phyloP scores from a whole-genome alignment of 2,113 vertebrate genomes.

The Percina caprodes region DNA sequence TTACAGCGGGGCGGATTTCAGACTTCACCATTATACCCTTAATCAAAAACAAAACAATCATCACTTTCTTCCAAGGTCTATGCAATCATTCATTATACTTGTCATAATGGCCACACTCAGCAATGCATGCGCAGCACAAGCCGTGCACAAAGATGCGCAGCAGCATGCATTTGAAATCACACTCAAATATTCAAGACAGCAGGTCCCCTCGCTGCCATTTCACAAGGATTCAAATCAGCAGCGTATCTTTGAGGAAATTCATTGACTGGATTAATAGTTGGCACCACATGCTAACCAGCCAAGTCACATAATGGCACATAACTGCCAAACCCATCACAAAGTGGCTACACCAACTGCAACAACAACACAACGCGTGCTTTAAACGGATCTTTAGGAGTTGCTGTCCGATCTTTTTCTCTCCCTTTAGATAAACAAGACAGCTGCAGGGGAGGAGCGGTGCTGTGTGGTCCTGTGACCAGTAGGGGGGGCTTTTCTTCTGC shows the following conservation, averaged over 20 bases:
- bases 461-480: conserved; percentile 45
- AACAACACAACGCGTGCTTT: conserved; percentile 53
- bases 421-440: conserved; percentile 56
- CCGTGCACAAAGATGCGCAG: conserved; percentile 4
- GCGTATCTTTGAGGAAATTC: conserved; percentile 21
- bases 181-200: conserved; percentile 42
- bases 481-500: conserved; percentile 72
- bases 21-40: conserved; percentile 27
- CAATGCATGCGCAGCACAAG: conserved; percentile 23
- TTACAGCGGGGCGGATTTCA: conserved; percentile 38
- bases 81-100: conserved; percentile 40
- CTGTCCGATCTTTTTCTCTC: conserved; percentile 53
- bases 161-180: conserved; percentile 43
- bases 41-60: conserved; percentile 37
- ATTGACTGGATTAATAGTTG: conserved; percentile 49
- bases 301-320: conserved; percentile 39
- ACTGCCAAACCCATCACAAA: conserved; percentile 41
- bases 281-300: conserved; percentile 44
- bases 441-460: conserved; percentile 15
- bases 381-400: conserved; percentile 65
- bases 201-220: conserved; percentile 51
- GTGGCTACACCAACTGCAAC: conserved; percentile 40
- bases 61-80: conserved; percentile 31
- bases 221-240: conserved; percentile 41
- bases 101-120: conserved; percentile 43